A percentile compares a stretch with the other conserved stretches of the same genome.
These are phyloP conservation scores for Parthenolecanium corni DNA, from an alignment of 2,888 invertebrate genomes.

Conservation along the genomic window DNA sequence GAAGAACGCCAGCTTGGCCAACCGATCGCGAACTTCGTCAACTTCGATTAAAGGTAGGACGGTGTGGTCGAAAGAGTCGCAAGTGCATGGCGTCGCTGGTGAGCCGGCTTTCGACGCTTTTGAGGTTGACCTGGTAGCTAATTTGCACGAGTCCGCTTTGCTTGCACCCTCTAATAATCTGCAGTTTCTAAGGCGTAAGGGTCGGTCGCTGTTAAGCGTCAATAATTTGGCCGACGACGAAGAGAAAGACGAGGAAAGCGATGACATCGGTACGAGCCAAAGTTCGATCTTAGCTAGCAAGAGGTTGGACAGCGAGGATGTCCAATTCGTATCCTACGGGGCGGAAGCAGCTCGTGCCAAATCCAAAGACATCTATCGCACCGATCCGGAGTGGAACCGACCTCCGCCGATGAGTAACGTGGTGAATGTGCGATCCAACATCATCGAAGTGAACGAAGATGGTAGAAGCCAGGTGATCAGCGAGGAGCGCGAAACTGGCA, in stretches of 20 bases:
- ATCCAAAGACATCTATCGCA: neutral
- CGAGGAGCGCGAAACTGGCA: neutral
- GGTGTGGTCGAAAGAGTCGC: conserved; percentile 2
- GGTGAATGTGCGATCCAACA: neutral
- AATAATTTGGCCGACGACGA: conserved; percentile 21
- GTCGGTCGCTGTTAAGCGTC: neutral
- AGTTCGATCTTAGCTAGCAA: neutral
- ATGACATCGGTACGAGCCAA: neutral
- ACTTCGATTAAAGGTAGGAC: conserved; percentile 5
- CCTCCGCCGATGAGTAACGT: neutral
- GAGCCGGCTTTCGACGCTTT: neutral
- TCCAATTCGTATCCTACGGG: conserved; percentile 14
- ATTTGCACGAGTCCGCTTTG: neutral
- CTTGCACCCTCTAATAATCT: neutral
- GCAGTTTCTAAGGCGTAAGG: neutral
- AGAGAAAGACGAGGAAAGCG: neutral
- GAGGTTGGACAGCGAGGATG: conserved; percentile 1
- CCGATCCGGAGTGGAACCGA: neutral
- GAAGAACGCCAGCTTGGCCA: conserved; percentile 1
- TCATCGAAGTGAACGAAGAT: neutral
- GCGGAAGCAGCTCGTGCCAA: neutral
- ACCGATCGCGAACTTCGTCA: neutral
- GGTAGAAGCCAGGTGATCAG: neutral
- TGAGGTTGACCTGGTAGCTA: neutral
- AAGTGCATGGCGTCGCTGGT: conserved; percentile 4